Evolutionary conservation across 30 jellyfish, hydroid and myxozoan genomes (phyloP), one percentile per base, ranked within the genome.

Genomic region (Haliclystus octoradiatus): DNA sequence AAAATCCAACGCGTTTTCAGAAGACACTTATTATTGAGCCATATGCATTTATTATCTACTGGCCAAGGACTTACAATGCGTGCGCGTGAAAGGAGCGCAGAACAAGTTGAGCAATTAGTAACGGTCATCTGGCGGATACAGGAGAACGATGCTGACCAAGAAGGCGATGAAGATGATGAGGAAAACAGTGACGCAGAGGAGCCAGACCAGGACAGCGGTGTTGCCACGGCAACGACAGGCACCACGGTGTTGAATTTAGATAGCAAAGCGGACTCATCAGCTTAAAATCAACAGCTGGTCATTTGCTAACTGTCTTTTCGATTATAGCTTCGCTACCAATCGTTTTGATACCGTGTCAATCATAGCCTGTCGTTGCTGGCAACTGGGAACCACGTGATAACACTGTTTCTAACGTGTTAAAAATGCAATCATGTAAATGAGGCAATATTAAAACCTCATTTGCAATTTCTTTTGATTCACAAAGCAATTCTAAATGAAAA

Each of bases 1-100:
- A 63, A 83, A 22, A 89, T 89, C 26, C 98, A 89, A 61, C 79
- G 84, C 28, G 95, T 89, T 29, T 89, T 89, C 82, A 91, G 98
- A 28, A 89, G 98, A 64, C 98, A 89, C 68, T 72, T 89, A 66
- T 80, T 89, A 30, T 66, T 89, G 50, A 83, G 66, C 28, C 93
- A 89, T 62, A 81, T 89, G 31, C 73, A 79, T 19, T 80, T 75
- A 53, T 65, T 89, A 78, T 35, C 95, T n/a, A 80, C 73, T 33
- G 63, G 63, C 33, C 71, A 67, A 34, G 77, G 71, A 33, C 76
- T 88, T 88, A 82, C 86, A 3, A 33, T 80, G 47, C 35, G 98
- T 23, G 94, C 98, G 23, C 89, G 98, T 47, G 98, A 89, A 62
- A 72, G 93, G 49, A 89, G 68, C 31, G 77, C 73, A 28, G 88